A percentile compares a stretch with the other conserved stretches of the same genome.
Evolutionary conservation across 2,113 vertebrate species (phyloP).

Genomic region (Prionailurus bengalensis): DNA sequence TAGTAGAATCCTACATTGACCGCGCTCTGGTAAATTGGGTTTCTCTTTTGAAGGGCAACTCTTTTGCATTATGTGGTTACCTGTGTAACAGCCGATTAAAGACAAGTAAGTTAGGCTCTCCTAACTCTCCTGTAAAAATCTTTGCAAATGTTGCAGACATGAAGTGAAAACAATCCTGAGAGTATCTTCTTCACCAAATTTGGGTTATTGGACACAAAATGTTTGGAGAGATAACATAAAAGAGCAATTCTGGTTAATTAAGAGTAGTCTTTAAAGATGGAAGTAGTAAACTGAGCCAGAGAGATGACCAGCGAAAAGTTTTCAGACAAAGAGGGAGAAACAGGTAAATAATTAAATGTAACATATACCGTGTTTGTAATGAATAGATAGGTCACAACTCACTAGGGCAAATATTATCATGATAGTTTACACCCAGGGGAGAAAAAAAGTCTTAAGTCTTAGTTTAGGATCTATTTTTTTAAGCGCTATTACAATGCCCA

Average conservation of each 20-base stretch:
- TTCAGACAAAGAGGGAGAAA: background rate
- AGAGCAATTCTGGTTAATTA: background rate
- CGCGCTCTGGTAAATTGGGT: background rate
- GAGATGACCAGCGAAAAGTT: background rate
- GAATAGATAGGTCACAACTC: background rate
- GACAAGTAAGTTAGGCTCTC: background rate
- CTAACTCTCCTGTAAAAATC: background rate
- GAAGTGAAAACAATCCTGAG: background rate
- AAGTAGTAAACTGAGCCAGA: background rate
- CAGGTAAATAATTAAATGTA: background rate
- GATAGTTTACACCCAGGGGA: background rate
- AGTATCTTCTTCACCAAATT: background rate
- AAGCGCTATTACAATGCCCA: background rate
- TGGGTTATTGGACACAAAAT: background rate
- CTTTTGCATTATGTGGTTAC: background rate
- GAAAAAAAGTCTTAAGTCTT: background rate
- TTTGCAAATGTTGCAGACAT: background rate
- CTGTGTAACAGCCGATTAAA: background rate
- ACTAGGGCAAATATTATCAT: conserved; percentile 8
- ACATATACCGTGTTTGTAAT: background rate
- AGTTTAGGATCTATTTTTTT: background rate
- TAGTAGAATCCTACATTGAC: background rate
- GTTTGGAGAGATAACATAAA: background rate
- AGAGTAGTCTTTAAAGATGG: background rate
- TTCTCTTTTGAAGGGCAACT: background rate